Percentiles rank a stretch among this genome's conserved stretches.
phyloP scores from a whole-genome alignment of 2,797 vertebrate species.

The Champsocephalus esox region DNA sequence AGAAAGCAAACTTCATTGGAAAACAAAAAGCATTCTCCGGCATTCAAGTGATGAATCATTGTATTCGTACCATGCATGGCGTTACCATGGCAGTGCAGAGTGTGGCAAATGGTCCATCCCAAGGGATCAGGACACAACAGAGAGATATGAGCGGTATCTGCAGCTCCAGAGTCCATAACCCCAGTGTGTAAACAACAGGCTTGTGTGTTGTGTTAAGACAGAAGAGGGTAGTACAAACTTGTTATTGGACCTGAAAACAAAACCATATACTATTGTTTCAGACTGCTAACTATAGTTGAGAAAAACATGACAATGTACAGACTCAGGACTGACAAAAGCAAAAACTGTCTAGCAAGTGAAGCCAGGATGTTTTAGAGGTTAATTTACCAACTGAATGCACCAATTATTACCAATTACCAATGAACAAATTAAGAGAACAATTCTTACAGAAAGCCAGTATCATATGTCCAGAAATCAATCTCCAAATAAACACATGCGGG shows the following conservation, averaged over 20 bases:
- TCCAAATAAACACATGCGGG: constrained; percentile 25
- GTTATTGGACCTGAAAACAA: background rate
- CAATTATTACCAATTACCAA: constrained; percentile 30
- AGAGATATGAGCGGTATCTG: constrained; percentile 81
- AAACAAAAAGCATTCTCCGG: constrained; percentile 36
- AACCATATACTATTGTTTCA: background rate
- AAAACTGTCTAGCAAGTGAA: constrained; percentile 14
- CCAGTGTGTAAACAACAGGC: constrained; percentile 88
- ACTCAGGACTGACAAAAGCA: background rate
- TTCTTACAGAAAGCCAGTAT: constrained; percentile 22
- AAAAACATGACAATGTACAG: constrained; percentile 14
- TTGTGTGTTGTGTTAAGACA: constrained; percentile 79
- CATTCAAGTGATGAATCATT: constrained; percentile 48
- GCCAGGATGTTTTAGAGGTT: constrained; percentile 14
- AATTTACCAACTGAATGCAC: constrained; percentile 34
- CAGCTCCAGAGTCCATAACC: constrained; percentile 90
- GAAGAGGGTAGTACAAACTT: constrained; percentile 69
- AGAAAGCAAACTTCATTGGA: constrained; percentile 16
- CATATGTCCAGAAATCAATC: constrained; percentile 17
- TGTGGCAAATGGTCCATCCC: constrained; percentile 56
- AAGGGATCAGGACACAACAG: constrained; percentile 48
- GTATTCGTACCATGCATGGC: constrained; percentile 49
- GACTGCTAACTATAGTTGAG: background rate
- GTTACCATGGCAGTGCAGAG: constrained; percentile 53
- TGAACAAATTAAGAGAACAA: constrained; percentile 19